phyloP scores from a whole-genome alignment of 2,797 vertebrate genomes.

The Enteromius viviparus region DNA sequence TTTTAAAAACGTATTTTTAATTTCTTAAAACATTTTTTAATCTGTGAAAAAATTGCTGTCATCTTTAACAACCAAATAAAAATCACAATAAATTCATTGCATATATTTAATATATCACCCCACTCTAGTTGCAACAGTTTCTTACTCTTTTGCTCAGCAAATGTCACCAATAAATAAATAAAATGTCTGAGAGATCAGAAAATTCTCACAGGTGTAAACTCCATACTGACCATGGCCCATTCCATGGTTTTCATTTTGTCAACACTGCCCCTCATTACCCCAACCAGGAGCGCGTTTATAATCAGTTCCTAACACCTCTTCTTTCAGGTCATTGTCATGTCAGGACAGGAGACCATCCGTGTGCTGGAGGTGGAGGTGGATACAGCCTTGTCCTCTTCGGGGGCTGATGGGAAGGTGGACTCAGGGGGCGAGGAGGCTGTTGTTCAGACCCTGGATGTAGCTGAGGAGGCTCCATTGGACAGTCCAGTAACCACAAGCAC shows the following conservation, averaged over 20 bases:
- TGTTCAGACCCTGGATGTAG: constrained; percentile 61
- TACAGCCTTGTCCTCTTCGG: constrained; percentile 68
- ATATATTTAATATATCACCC: neutral
- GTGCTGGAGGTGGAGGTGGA: constrained; percentile 94
- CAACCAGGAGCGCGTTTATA: neutral
- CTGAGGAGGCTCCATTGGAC: constrained; percentile 62
- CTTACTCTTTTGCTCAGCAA: neutral
- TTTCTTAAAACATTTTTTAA: neutral
- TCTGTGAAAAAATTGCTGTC: neutral
- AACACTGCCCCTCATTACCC: neutral
- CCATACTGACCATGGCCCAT: constrained; percentile 11
- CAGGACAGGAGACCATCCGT: constrained; percentile 93
- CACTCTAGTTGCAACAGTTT: neutral
- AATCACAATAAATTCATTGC: neutral
- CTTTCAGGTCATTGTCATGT: constrained; percentile 95
- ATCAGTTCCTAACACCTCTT: neutral
- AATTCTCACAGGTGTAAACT: constrained; percentile 1
- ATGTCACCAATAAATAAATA: neutral
- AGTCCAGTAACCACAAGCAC: constrained; percentile 51
- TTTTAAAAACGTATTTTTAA: neutral
- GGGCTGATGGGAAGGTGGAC: constrained; percentile 66
- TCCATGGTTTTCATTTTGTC: constrained; percentile 25
- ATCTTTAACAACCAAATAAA: neutral
- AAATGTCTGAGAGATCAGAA: constrained; percentile 33
- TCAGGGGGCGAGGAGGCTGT: constrained; percentile 64